Evolutionary conservation across 2,113 vertebrate species (phyloP).

Genomic region (Potamarius usumacintae): DNA sequence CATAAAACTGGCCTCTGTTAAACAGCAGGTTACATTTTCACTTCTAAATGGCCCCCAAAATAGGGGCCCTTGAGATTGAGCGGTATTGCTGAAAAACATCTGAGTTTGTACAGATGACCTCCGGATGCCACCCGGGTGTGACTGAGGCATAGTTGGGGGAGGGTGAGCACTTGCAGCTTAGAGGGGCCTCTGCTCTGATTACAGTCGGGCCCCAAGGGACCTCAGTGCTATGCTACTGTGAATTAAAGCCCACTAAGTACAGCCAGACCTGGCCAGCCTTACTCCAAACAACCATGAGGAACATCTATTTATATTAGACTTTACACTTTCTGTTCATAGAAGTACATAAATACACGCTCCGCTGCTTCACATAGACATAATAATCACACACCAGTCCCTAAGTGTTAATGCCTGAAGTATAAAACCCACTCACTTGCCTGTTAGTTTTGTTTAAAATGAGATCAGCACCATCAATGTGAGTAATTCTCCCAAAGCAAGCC

Average conservation of each 20-base stretch:
- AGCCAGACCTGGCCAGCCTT: constrained; percentile 27
- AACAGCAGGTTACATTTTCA: constrained; percentile 15
- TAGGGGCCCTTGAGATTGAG: constrained; percentile 38
- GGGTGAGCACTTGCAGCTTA: constrained; percentile 10
- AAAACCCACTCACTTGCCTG: constrained; percentile 9
- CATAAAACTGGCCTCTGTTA: constrained; percentile 14
- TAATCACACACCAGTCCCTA: not conserved
- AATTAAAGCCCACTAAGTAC: constrained; percentile 42
- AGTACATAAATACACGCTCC: constrained; percentile 5
- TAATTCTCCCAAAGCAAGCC: constrained; percentile 49
- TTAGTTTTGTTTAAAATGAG: constrained; percentile 47
- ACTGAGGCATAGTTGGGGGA: constrained; percentile 34
- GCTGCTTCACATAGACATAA: constrained; percentile 38
- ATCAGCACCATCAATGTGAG: constrained; percentile 56
- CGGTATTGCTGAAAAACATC: constrained; percentile 45
- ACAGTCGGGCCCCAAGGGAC: constrained; percentile 48
- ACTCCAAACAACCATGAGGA: not conserved
- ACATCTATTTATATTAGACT: constrained; percentile 33
- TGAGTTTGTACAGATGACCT: constrained; percentile 53
- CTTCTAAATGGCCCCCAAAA: constrained; percentile 29
- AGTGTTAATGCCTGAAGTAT: constrained; percentile 34
- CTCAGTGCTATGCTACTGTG: constrained; percentile 51
- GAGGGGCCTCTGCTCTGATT: constrained; percentile 50
- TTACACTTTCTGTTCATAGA: constrained; percentile 18
- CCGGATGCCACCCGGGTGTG: constrained; percentile 52